Evolutionary conservation across 2,113 vertebrate species (phyloP), one percentile per base, ranked within the genome.

Genomic region (Centropristis striata): DNA sequence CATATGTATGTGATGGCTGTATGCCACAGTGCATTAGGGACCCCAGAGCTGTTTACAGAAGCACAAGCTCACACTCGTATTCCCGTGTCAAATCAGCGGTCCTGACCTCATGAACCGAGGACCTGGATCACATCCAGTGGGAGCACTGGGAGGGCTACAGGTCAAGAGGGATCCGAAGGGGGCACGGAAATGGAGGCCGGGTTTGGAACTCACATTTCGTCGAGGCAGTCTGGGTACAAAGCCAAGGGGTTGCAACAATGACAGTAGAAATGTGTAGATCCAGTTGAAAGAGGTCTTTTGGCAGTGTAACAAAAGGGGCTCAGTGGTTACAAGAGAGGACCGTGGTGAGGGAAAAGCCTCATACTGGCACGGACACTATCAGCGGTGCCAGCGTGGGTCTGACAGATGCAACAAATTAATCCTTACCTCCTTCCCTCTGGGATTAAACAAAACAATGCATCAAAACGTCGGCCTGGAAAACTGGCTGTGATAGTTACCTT

Each of bases 391-490:
- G 89, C 84, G 55, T 66, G 73, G 71, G 59, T 83, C 74, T 85
- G 88, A 90, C 89, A 89, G 88, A 93, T 90, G 85, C 87, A 84
- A 88, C 89, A 90, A 88, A 93, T 88, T 85, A 92, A 93, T 91
- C 86, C 81, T 71, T 81, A 88, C 88, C 89, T 80, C 73, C 83
- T 77, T 64, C 78, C 71, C 61, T 51, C n/a, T 63, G 81, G 85
- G 82, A 92, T 90, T 90, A 81, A 84, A 89, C 65, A 75, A 88
- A 85, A 89, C 89, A 91, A 93, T 88, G 65, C 80, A 88, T 90
- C 80, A 83, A 81, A 83, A 90, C 81, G n/a, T 60, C 53, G 73
- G 72, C 73, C 59, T 71, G 47, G 58, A 78, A 83, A 80, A 79
- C 66, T 71, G 79, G 74, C 78, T 78, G 65, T 68, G 78, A 87